These are phyloP conservation scores for Pyrgilauda ruficollis DNA, from an alignment of 2,113 vertebrate species.

Conservation along the genomic window DNA sequence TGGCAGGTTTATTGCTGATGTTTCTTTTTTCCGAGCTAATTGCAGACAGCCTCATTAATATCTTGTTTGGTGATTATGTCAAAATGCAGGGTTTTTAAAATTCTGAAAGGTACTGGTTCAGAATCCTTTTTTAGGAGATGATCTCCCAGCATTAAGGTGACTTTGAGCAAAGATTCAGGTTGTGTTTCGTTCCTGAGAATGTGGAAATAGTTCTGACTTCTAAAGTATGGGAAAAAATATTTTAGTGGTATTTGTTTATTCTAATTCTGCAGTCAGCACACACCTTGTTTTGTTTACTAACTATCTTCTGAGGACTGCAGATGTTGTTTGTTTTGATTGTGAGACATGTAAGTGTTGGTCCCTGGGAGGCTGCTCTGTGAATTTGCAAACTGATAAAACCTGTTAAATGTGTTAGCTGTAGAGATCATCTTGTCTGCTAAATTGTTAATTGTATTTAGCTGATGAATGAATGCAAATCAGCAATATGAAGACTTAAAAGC, in stretches of 20 bases:
- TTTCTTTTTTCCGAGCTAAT: neutral
- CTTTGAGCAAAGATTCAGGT: neutral
- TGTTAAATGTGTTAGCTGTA: conserved; percentile 14
- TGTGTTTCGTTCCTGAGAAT: neutral
- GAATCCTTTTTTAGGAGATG: neutral
- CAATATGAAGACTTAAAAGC: neutral
- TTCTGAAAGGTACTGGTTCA: neutral
- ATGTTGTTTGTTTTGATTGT: conserved; percentile 54
- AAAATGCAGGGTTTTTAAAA: neutral
- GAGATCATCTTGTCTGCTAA: neutral
- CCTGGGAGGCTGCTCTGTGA: neutral
- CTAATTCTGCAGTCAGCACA: conserved; percentile 9
- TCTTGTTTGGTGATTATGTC: neutral
- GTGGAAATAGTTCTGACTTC: neutral
- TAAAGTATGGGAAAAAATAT: neutral
- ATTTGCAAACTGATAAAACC: conserved; percentile 57
- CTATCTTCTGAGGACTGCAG: neutral
- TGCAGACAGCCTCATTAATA: conserved; percentile 19
- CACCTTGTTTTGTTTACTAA: conserved; percentile 55
- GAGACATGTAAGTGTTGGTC: conserved; percentile 17
- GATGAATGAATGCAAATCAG: neutral
- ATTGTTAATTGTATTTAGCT: neutral
- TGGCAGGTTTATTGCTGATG: conserved; percentile 46
- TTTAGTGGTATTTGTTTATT: conserved; percentile 40
- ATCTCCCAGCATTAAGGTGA: neutral